Evolutionary conservation across 2,888 invertebrate genomes (phyloP).

Genomic region (Drosophila pseudotalamancana): DNA sequence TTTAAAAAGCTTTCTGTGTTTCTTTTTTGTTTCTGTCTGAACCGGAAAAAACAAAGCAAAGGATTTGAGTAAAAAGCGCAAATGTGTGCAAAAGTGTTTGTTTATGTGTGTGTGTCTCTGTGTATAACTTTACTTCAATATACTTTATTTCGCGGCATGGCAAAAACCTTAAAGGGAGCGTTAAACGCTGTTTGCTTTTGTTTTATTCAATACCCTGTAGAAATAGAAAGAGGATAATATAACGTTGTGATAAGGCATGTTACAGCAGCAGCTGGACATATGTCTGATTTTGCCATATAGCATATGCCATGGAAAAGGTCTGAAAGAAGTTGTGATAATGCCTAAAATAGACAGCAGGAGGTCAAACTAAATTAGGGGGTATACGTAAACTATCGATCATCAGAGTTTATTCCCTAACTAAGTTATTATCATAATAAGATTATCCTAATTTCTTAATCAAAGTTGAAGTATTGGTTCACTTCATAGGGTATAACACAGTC

Average conservation of each 20-base stretch:
- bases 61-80: constrained; percentile 24
- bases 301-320: too few relatives aligned
- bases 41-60: constrained; percentile 37
- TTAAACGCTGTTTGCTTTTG: constrained; percentile 27
- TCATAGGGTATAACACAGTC: not conserved
- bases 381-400: too few relatives aligned
- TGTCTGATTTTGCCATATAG: too few relatives aligned
- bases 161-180: constrained; percentile 41
- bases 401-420: too few relatives aligned
- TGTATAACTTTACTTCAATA: constrained; percentile 51
- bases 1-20: constrained; percentile 33
- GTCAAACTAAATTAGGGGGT: too few relatives aligned
- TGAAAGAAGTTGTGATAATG: not conserved
- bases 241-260: too few relatives aligned
- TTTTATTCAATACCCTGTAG: constrained; percentile 2
- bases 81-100: constrained; percentile 7
- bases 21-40: constrained; percentile 31
- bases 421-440: not conserved
- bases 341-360: not conserved
- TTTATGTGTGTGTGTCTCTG: constrained; percentile 32
- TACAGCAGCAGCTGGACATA: too few relatives aligned
- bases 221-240: not conserved
- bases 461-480: not conserved
- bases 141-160: constrained; percentile 26
- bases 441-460: not conserved